Evolutionary conservation across 2,888 invertebrate genomes (phyloP), one percentile per base, ranked within the genome.

Genomic region (Standfussiana lucernea): DNA sequence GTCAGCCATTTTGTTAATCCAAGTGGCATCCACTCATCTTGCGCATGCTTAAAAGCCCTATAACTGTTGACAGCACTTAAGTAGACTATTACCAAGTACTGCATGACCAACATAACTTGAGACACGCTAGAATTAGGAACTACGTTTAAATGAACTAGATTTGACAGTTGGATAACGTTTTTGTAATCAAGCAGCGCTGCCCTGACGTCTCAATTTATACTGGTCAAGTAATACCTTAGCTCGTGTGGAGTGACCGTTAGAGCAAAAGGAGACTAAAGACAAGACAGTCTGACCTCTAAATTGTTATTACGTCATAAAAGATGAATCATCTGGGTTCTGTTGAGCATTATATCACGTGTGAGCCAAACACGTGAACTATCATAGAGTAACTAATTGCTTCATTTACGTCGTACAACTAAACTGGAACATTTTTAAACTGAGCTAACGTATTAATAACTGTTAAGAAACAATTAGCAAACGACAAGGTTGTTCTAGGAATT

Each of bases 331-430:
- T 40, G 15, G 64, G 40, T n/a, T 37, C 40, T 64, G 59, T 45
- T 56, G 28, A 50, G 35, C 28, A 59, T 13, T 13, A 21, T 32
- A n/a, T 72, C 69, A 83, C 77, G 77, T 82, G 82, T 40, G 35
- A 65, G n/a, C 42, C 18, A 11, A 66, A 68, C 70, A 82, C 71
- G 83, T 74, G 86, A 83, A 76, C 35, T 59, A 45, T 35, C 24
- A 71, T 59, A 71, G 47, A 50, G 77, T 75, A 82, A 78, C 71
- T 78, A 86, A 77, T 83, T 73, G 70, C 62, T 73, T 72, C 37
- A 77, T 77, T 70, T 61, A 71, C 72, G 59, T 28, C 50, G 70
- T 47, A 62, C 32, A 42, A 80, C 65, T 59, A 61, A 73, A 69
- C 28, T 24, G 32, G 66, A 80, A 67, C 15, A 62, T 59, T 72